These are phyloP conservation scores for Stenchaetothrips biformis DNA, from an alignment of 2,888 invertebrate species.

Conservation along the genomic window DNA sequence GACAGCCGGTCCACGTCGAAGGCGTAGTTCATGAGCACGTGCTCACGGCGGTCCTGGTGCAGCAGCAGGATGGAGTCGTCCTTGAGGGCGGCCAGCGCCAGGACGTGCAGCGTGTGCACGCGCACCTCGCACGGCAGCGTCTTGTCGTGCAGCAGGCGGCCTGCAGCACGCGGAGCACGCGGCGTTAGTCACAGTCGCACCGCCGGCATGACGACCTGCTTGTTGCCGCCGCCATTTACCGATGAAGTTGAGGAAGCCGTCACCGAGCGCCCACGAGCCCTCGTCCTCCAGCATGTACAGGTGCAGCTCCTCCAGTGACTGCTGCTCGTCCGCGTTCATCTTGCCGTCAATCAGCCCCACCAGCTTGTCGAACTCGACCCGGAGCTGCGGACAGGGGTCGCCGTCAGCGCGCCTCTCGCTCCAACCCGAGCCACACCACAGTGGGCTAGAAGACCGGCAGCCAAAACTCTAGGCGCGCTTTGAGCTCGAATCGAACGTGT, in stretches of 20 bases:
- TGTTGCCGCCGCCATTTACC: constrained; percentile 50
- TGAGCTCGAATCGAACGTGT: no score
- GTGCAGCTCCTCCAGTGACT: constrained; percentile 73
- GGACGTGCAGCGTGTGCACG: constrained; percentile 62
- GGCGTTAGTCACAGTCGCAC: background rate
- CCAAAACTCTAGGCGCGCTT: no score
- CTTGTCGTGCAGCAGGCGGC: constrained; percentile 59
- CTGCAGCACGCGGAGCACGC: constrained; percentile 43
- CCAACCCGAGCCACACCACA: background rate
- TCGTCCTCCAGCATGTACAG: constrained; percentile 85
- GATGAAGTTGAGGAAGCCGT: constrained; percentile 77
- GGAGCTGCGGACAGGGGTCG: constrained; percentile 50
- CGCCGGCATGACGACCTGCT: background rate
- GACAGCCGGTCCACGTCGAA: constrained; percentile 71
- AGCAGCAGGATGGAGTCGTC: constrained; percentile 84
- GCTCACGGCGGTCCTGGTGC: constrained; percentile 85
- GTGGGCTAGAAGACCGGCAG: no score
- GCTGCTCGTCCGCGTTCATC: constrained; percentile 67
- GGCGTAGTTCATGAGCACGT: constrained; percentile 83
- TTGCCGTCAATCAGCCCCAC: constrained; percentile 63
- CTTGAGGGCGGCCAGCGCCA: constrained; percentile 73
- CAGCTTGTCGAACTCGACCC: constrained; percentile 68
- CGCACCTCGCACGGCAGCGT: constrained; percentile 57
- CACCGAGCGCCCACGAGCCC: constrained; percentile 88
- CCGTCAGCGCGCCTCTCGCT: background rate